phyloP scores from a whole-genome alignment of 2,888 invertebrate genomes.

The Caenorhabditis panamensis region DNA sequence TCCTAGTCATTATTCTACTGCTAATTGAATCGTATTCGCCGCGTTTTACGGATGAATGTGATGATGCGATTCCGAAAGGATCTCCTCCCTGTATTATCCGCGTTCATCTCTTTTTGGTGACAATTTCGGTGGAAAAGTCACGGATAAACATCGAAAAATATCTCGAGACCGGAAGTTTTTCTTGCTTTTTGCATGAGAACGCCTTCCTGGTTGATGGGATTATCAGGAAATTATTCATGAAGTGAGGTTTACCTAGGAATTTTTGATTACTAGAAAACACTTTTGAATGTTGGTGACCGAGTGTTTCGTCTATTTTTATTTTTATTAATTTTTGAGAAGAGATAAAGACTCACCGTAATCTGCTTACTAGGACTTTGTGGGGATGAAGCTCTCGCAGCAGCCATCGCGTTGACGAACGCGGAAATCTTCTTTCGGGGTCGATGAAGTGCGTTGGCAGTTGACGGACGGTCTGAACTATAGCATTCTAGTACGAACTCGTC shows the following conservation, averaged over 20 bases:
- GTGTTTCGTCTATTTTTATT: too few relatives aligned
- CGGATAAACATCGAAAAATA: too few relatives aligned
- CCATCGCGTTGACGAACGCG: conserved; percentile 59
- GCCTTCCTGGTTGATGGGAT: conserved; percentile 14
- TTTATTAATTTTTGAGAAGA: neutral
- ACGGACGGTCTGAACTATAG: conserved; percentile 50
- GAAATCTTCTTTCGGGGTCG: conserved; percentile 47
- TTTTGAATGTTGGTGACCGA: too few relatives aligned
- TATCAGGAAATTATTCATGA: neutral
- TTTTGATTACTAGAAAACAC: conserved; percentile 2
- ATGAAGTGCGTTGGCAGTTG: conserved; percentile 29
- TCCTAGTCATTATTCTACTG: conserved; percentile 11
- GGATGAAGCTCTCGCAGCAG: conserved; percentile 57
- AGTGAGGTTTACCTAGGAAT: conserved; percentile 3
- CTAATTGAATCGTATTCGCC: conserved; percentile 14
- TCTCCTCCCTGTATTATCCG: conserved; percentile 1
- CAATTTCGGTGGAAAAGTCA: too few relatives aligned
- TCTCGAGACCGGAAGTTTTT: conserved; percentile 9
- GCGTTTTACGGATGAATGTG: neutral
- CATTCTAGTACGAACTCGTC: conserved; percentile 59
- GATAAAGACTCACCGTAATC: conserved; percentile 72
- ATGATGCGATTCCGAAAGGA: neutral
- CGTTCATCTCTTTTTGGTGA: neutral
- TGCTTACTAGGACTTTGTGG: conserved; percentile 73
- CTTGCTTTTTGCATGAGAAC: too few relatives aligned